Evolutionary conservation across 2,888 invertebrate species (phyloP).

Genomic region (Stomorhina lunata): DNA sequence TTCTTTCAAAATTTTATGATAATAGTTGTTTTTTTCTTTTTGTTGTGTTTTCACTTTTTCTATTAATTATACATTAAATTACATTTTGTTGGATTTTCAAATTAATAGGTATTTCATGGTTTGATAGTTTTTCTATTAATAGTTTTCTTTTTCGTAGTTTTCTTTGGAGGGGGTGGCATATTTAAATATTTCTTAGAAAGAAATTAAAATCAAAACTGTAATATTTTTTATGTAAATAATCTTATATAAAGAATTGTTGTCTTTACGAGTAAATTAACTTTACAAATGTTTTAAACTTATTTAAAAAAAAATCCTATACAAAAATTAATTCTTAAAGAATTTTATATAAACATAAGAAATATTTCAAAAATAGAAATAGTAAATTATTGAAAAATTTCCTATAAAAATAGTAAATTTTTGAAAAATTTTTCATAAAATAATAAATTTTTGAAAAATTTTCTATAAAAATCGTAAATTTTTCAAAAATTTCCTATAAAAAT

Average conservation of each 20-base stretch:
- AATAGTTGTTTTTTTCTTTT: neutral
- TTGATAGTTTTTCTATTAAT: constrained; percentile 21
- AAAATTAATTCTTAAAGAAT: no score
- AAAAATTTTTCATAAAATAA: no score
- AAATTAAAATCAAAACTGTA: neutral
- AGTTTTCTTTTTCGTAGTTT: neutral
- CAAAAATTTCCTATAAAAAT: no score
- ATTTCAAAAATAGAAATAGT: no score
- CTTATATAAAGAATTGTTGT: constrained; percentile 3
- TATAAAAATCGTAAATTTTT: no score
- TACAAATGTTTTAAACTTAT: no score
- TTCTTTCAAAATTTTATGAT: neutral
- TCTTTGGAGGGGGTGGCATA: neutral
- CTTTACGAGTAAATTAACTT: no score
- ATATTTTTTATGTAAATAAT: neutral
- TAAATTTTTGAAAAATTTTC: no score
- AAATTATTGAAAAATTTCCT: no score
- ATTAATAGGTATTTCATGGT: constrained; percentile 26
- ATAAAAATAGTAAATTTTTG: no score
- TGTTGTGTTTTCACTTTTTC: neutral
- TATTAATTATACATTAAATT: constrained; percentile 25
- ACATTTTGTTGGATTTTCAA: constrained; percentile 24
- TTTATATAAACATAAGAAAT: no score
- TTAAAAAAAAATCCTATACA: no score
- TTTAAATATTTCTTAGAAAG: neutral